A percentile compares a stretch with the other conserved stretches of the same genome.
These are phyloP conservation scores for Syngnathus typhle DNA, from an alignment of 2,113 vertebrate species.

Conservation along the genomic window DNA sequence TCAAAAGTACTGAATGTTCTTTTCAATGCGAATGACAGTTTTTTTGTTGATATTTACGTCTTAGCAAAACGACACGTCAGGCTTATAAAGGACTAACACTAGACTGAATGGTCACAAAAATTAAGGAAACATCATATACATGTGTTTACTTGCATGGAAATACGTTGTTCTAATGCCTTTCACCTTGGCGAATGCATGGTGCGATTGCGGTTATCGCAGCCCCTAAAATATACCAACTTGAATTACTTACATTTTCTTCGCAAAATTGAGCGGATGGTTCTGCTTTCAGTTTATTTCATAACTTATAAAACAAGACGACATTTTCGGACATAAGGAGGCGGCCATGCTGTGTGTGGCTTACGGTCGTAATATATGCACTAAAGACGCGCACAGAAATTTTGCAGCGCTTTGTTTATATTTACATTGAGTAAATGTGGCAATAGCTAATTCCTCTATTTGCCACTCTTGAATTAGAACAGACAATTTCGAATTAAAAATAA, in stretches of 20 bases:
- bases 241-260: background rate
- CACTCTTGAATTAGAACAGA: too few relatives aligned
- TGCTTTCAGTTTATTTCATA: background rate
- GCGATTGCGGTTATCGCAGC: background rate
- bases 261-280: background rate
- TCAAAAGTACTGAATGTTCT: too few relatives aligned
- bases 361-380: background rate
- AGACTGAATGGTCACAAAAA: background rate
- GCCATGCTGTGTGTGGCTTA: conserved; percentile 8
- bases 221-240: background rate
- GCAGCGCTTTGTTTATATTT: too few relatives aligned
- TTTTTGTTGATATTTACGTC: background rate
- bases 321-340: background rate
- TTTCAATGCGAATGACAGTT: too few relatives aligned
- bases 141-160: background rate
- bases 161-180: background rate
- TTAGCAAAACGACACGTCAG: background rate
- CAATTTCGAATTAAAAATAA: too few relatives aligned
- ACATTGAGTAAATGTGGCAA: too few relatives aligned
- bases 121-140: background rate
- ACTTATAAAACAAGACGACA: background rate
- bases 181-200: background rate
- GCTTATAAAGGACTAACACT: background rate
- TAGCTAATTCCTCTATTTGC: too few relatives aligned
- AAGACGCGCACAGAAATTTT: background rate